Conservation (phyloP, 2,888 invertebrate genomes). For the Epinotia nisella region DNA sequence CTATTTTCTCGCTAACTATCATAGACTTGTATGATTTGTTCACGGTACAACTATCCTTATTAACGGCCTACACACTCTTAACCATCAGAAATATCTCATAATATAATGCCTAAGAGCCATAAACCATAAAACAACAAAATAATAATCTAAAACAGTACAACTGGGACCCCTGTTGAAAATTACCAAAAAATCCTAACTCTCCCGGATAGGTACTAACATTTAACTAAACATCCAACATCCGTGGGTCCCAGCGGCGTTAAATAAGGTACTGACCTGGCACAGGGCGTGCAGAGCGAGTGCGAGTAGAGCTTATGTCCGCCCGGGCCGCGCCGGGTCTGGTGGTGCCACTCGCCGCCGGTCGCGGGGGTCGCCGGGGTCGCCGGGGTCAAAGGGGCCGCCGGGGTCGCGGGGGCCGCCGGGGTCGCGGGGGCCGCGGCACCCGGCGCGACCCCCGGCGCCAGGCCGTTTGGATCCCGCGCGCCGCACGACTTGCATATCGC, state of each 20-base stretch:
- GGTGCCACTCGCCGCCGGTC: constrained; percentile 70
- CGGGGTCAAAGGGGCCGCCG: constrained; percentile 35
- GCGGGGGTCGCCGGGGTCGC: constrained; percentile 47
- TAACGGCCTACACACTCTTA: background rate
- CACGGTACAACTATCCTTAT: background rate
- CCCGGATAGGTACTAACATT: background rate
- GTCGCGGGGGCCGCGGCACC: constrained; percentile 42
- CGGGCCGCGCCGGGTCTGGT: constrained; percentile 79
- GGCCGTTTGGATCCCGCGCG: constrained; percentile 80
- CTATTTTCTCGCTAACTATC: background rate
- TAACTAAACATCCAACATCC: background rate
- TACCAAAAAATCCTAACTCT: too few relatives aligned
- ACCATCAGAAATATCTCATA: background rate
- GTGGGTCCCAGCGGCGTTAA: constrained; percentile 1
- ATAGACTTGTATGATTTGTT: background rate
- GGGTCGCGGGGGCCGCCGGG: constrained; percentile 32
- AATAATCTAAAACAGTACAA: constrained; percentile 12
- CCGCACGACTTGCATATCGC: constrained; percentile 88
- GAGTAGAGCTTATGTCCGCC: constrained; percentile 82
- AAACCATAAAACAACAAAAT: background rate
- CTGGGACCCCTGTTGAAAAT: constrained; percentile 5
- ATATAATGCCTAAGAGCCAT: background rate
- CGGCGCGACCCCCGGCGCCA: constrained; percentile 45
- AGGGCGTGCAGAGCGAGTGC: constrained; percentile 88
- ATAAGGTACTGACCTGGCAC: constrained; percentile 85